Percentiles rank a stretch among this genome's conserved stretches.
Conservation (phyloP, 2,113 vertebrate species). For the Steatornis caripensis region DNA sequence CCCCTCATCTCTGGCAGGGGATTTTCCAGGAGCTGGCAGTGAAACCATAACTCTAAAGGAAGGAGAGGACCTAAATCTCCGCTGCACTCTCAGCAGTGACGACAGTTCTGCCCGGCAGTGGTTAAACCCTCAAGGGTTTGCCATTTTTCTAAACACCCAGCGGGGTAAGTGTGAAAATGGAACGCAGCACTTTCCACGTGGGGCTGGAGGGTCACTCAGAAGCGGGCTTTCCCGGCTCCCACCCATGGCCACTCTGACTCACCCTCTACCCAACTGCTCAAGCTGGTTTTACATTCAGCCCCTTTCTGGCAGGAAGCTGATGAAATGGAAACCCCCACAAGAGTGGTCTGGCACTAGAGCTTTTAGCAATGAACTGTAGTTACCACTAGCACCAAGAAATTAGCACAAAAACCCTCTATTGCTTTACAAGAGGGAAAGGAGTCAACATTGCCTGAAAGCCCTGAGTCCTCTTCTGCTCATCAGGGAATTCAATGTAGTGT, state of each 20-base stretch:
- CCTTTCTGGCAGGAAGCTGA: neutral
- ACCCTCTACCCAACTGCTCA: neutral
- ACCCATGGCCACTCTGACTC: neutral
- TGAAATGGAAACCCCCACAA: neutral
- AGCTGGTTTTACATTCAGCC: neutral
- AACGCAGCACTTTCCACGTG: fast-evolving
- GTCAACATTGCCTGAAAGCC: neutral
- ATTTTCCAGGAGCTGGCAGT: neutral
- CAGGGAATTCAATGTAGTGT: neutral
- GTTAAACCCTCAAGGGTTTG: neutral
- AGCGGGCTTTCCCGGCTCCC: neutral
- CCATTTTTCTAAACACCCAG: conserved; percentile 6
- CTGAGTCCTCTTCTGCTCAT: neutral
- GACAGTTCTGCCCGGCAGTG: neutral
- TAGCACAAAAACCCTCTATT: neutral
- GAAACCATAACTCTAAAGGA: neutral
- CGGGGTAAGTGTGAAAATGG: conserved; percentile 20
- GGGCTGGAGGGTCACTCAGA: neutral
- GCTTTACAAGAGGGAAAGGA: neutral
- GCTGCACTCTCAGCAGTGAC: neutral
- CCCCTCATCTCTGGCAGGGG: neutral
- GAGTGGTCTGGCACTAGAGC: neutral
- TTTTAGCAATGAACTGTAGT: neutral
- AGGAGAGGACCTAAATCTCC: conserved; percentile 4
- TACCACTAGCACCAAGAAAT: neutral